phyloP scores from a whole-genome alignment of 2,888 invertebrate genomes.

The Dryobota labecula region DNA sequence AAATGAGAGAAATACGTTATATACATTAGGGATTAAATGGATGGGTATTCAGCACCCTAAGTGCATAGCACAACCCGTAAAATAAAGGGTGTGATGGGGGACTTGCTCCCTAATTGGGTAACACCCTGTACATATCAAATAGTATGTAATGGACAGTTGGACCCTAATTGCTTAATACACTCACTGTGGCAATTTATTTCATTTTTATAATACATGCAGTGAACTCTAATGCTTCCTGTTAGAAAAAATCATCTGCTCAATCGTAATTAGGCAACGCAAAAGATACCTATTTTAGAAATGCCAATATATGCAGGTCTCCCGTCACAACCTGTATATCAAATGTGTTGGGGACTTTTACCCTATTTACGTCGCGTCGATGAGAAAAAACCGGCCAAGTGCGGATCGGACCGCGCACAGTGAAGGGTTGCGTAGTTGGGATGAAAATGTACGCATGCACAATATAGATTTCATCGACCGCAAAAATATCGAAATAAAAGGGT shows the following conservation, averaged over 20 bases:
- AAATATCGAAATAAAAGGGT: too few species aligned
- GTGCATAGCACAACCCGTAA: background rate
- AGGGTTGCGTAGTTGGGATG: too few species aligned
- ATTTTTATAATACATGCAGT: background rate
- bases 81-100: background rate
- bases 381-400: background rate
- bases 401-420: background rate
- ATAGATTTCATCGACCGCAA: background rate
- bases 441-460: background rate
- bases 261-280: background rate
- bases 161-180: background rate
- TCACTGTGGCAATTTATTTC: background rate
- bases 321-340: background rate
- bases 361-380: background rate
- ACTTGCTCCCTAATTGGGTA: background rate
- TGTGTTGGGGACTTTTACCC: background rate
- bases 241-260: background rate
- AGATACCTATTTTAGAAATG: background rate
- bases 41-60: background rate
- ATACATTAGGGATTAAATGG: background rate
- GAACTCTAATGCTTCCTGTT: background rate
- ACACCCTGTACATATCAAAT: background rate
- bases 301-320: background rate
- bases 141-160: background rate
- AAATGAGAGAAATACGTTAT: background rate